Evolutionary conservation across 2,888 invertebrate species (phyloP).

Genomic region (Celastrina argiolus): DNA sequence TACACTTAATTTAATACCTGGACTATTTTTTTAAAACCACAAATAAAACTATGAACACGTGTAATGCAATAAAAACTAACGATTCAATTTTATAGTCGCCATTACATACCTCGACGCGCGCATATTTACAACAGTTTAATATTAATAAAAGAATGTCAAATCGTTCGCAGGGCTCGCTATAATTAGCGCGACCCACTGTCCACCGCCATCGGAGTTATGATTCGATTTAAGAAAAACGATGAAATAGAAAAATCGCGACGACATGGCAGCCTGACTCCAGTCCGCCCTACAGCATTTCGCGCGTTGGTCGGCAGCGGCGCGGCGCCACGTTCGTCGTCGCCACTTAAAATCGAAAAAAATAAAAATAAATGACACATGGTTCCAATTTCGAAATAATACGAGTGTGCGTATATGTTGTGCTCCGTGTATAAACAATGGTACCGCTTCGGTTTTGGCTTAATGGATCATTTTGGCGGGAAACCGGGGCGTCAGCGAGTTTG

Average conservation of each 20-base stretch:
- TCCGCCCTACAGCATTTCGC: slow-evolving; percentile 65
- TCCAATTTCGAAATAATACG: slow-evolving; percentile 13
- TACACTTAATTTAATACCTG: neutral
- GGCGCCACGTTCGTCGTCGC: slow-evolving; percentile 30
- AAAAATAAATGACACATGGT: slow-evolving; percentile 35
- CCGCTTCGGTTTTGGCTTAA: slow-evolving; percentile 50
- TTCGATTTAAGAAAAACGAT: slow-evolving; percentile 60
- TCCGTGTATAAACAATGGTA: slow-evolving; percentile 55
- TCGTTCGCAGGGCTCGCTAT: slow-evolving; percentile 48
- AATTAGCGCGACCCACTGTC: slow-evolving; percentile 50
- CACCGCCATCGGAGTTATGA: slow-evolving; percentile 58
- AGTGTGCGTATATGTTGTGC: slow-evolving; percentile 38
- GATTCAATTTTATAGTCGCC: neutral
- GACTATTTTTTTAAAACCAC: neutral
- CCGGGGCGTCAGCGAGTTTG: slow-evolving; percentile 50
- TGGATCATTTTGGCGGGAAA: slow-evolving; percentile 62
- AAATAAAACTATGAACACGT: neutral
- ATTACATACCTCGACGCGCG: neutral
- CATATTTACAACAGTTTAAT: slow-evolving; percentile 26
- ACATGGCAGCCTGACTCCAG: slow-evolving; percentile 52
- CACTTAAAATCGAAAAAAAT: slow-evolving; percentile 29
- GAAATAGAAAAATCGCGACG: slow-evolving; percentile 63
- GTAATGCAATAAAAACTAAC: slow-evolving; percentile 8
- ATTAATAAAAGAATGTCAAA: slow-evolving; percentile 33
- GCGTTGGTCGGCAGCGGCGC: slow-evolving; percentile 64